phyloP scores from a whole-genome alignment of 2,113 vertebrate species.

The Psilopogon haemacephalus region DNA sequence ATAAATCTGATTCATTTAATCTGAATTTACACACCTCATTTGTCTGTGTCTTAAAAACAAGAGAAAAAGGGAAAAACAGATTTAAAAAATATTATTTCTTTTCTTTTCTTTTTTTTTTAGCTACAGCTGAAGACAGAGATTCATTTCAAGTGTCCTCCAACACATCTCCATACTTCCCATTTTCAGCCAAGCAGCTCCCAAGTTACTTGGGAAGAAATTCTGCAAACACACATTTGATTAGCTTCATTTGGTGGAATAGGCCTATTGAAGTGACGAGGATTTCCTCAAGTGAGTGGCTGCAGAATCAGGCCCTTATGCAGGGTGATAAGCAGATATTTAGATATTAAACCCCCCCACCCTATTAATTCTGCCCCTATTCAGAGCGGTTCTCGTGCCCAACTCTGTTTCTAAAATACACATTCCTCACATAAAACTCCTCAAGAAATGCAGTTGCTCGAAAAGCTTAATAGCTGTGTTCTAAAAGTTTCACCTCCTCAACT shows the following conservation, averaged over 20 bases:
- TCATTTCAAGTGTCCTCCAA: not conserved
- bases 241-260: not conserved
- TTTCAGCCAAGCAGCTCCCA: not conserved
- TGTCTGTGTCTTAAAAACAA: not conserved
- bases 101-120: not conserved
- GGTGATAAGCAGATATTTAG: not conserved
- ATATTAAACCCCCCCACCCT: not conserved
- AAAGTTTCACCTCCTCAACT: conserved; percentile 45
- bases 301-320: not conserved
- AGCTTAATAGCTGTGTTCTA: conserved; percentile 17
- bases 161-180: not conserved
- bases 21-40: conserved; percentile 12
- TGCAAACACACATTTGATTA: not conserved
- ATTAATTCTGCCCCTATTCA: not conserved
- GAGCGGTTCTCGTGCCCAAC: not conserved
- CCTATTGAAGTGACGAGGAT: not conserved
- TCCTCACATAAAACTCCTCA: not conserved
- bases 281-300: not conserved
- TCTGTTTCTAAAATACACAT: not conserved
- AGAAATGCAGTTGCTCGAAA: not conserved
- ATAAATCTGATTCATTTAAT: conserved; percentile 30
- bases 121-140: not conserved
- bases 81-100: not conserved
- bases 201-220: not conserved
- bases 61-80: not conserved